Evolutionary conservation across 1,140 invertebrate genomes (phyloP), one percentile per base, ranked within the genome.

Genomic region (Penaeus indicus): DNA sequence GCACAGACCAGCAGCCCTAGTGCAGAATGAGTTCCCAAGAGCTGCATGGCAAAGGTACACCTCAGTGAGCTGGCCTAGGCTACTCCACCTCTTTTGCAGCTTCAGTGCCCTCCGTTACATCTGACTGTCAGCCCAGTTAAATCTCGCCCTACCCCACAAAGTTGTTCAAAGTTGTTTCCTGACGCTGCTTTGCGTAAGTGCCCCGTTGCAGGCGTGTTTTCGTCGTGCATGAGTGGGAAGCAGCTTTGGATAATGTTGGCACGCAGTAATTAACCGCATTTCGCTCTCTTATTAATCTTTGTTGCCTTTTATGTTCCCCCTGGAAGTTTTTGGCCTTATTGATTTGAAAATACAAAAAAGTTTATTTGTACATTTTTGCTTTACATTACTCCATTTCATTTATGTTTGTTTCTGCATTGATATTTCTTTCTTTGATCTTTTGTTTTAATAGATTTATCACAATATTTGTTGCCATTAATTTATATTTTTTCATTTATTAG

Each of bases 141-240:
- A 80, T 25, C 54, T 80, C 78, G 62, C 69, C 69, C 25, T 61
- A 42, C 54, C n/a, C 69, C 84, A 85, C 84, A 85, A 32, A 85
- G 69, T 85, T 77, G 60, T 85, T 85, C 84, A 75, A 75, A 85
- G 72, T 85, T 85, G 67, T 85, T 85, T 61, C 84, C 84, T 85
- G 67, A 85, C 42, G 69, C 72, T 72, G 69, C 84, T 61, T 75
- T 61, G 84, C 42, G 84, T 85, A 85, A 85, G 84, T 85, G 69
- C 69, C 84, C 61, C 84, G 62, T 47, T 32, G 60, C 84, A 62
- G 84, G 69, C 84, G 60, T 85, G 69, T 85, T 54, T 85, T 77
- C 69, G 38, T 75, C 84, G 25, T 85, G 84, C 84, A 85, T 85
- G 84, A 64, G 67, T 85, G 84, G 84, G 69, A 54, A 61, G 47